These are phyloP conservation scores for Myiozetetes cayanensis DNA, from an alignment of 2,113 vertebrate genomes.

Conservation along the genomic window DNA sequence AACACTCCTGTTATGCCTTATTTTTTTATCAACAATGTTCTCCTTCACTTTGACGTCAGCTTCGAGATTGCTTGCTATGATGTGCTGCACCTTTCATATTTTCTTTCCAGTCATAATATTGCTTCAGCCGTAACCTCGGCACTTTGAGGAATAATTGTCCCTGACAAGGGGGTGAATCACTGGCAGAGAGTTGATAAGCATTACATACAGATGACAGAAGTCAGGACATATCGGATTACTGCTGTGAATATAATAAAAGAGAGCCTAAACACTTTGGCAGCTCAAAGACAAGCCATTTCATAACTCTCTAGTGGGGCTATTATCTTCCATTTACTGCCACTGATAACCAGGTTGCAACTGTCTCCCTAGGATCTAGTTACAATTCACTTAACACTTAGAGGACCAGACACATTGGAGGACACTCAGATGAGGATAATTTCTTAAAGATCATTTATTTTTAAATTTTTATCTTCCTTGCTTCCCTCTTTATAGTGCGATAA, in stretches of 20 bases:
- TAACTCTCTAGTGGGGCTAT: slow-evolving; percentile 84
- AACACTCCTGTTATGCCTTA: not conserved
- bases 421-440: slow-evolving; percentile 51
- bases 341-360: slow-evolving; percentile 85
- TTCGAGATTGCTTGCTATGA: slow-evolving; percentile 64
- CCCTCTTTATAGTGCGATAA: slow-evolving; percentile 58
- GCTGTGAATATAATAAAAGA: slow-evolving; percentile 98
- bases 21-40: slow-evolving; percentile 44
- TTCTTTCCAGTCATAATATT: slow-evolving; percentile 79
- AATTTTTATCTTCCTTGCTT: slow-evolving; percentile 70
- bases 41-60: slow-evolving; percentile 70
- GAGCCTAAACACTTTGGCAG: slow-evolving; percentile 91
- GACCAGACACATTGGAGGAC: slow-evolving; percentile 61
- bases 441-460: slow-evolving; percentile 70
- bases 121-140: slow-evolving; percentile 83
- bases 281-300: slow-evolving; percentile 89
- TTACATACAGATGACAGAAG: slow-evolving; percentile 97
- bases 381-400: slow-evolving; percentile 80
- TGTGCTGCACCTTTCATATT: slow-evolving; percentile 70
- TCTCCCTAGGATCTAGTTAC: slow-evolving; percentile 79
- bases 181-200: slow-evolving; percentile 96
- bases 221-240: slow-evolving; percentile 99
- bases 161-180: slow-evolving; percentile 97
- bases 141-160: slow-evolving; percentile 94
- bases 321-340: slow-evolving; percentile 88